Evolutionary conservation across 2,888 invertebrate genomes (phyloP).

Genomic region (Agrochola lota): DNA sequence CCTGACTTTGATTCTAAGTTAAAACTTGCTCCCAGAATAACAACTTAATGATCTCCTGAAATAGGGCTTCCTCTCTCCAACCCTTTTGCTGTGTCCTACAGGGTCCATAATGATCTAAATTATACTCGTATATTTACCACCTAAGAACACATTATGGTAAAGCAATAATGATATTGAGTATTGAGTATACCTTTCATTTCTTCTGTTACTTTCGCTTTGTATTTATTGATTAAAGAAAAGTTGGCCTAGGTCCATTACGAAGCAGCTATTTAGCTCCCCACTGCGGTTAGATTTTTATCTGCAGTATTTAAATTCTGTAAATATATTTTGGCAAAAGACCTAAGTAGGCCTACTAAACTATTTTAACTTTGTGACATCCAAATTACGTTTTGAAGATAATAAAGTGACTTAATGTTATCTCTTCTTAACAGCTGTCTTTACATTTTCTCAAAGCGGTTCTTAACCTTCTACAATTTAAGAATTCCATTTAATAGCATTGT

Average conservation of each 20-base stretch:
- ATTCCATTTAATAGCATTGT: background rate
- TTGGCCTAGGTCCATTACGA: conserved; percentile 19
- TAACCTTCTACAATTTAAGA: conserved; percentile 1
- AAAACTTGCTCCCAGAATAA: too few species aligned
- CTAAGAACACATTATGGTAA: too few species aligned
- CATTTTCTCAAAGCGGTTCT: conserved; percentile 7
- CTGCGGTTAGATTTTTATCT: conserved; percentile 25
- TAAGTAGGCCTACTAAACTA: background rate
- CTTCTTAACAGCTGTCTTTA: background rate
- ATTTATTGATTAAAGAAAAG: conserved; percentile 27
- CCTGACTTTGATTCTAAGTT: too few species aligned
- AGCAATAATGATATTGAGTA: too few species aligned
- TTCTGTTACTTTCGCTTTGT: background rate
- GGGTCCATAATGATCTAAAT: too few species aligned
- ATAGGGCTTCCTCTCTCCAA: too few species aligned
- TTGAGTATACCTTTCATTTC: background rate
- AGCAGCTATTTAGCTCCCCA: background rate
- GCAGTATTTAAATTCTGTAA: conserved; percentile 4
- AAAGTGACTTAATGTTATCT: background rate
- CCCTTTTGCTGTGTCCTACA: too few species aligned
- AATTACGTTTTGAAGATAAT: background rate
- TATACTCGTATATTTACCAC: too few species aligned
- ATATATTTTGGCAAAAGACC: conserved; percentile 19
- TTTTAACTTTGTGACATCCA: background rate
- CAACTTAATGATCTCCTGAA: too few species aligned